These are phyloP conservation scores for Lepidurus packardi DNA, from an alignment of 1,140 invertebrate species.

Conservation along the genomic window DNA sequence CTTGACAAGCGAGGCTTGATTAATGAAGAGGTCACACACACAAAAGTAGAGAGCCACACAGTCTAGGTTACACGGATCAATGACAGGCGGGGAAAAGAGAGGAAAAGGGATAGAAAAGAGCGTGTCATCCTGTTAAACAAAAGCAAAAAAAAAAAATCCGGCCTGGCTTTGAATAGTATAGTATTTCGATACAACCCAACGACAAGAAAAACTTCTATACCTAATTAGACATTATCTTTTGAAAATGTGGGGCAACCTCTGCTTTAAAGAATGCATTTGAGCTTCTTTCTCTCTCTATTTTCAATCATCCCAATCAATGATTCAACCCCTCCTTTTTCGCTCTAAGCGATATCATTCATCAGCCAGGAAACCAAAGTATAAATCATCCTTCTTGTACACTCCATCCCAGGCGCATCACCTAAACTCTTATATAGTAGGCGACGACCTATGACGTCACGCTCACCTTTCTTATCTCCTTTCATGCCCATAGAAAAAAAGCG, in stretches of 20 bases:
- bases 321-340: neutral
- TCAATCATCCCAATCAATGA: slow-evolving; percentile 16
- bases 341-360: slow-evolving; percentile 7
- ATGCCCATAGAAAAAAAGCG: neutral
- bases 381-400: neutral
- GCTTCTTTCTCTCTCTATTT: neutral
- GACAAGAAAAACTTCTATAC: no score
- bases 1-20: neutral
- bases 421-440: neutral
- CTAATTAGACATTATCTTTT: no score
- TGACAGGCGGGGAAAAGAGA: neutral
- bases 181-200: no score
- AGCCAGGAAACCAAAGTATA: neutral
- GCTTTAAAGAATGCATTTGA: neutral
- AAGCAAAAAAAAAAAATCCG: neutral
- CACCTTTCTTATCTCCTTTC: neutral
- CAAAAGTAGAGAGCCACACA: neutral
- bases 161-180: no score
- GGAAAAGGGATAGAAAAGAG: neutral
- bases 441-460: neutral
- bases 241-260: no score
- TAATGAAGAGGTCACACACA: neutral
- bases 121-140: neutral
- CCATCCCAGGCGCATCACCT: neutral
- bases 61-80: neutral